Evolutionary conservation across 1,140 invertebrate species (phyloP).

Genomic region (Trissolcus basalis): DNA sequence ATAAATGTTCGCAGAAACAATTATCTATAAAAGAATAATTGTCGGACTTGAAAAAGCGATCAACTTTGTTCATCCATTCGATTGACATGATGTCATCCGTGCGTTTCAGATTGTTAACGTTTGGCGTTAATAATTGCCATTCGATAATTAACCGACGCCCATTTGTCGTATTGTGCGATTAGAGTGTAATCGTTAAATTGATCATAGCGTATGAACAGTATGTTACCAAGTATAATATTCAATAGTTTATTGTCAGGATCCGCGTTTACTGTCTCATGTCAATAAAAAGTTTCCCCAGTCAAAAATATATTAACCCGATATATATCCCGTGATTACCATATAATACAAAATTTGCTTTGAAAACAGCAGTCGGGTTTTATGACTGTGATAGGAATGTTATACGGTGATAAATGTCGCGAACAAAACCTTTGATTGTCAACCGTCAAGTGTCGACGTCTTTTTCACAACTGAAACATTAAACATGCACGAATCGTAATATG

Average conservation of each 20-base stretch:
- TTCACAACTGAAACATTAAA: slow-evolving; percentile 27
- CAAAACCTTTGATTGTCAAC: slow-evolving; percentile 49
- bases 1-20: slow-evolving; percentile 23
- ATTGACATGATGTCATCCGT: slow-evolving; percentile 65
- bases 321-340: slow-evolving; percentile 55
- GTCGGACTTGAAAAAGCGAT: slow-evolving; percentile 47
- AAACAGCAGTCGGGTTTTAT: slow-evolving; percentile 42
- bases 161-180: slow-evolving; percentile 55
- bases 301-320: too few species aligned
- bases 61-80: slow-evolving; percentile 57
- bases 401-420: slow-evolving; percentile 30
- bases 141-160: slow-evolving; percentile 67
- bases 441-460: slow-evolving; percentile 38
- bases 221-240: too few species aligned
- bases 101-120: slow-evolving; percentile 70
- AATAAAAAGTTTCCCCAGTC: too few species aligned
- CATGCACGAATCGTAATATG: slow-evolving; percentile 31
- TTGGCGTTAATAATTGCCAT: slow-evolving; percentile 64
- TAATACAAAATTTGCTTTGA: slow-evolving; percentile 25
- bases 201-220: too few species aligned
- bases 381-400: slow-evolving; percentile 28
- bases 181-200: too few species aligned
- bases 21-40: slow-evolving; percentile 35
- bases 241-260: too few species aligned
- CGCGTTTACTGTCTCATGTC: too few species aligned